These are phyloP conservation scores for Cherax destructor DNA, from an alignment of 1,140 invertebrate species.

Conservation along the genomic window DNA sequence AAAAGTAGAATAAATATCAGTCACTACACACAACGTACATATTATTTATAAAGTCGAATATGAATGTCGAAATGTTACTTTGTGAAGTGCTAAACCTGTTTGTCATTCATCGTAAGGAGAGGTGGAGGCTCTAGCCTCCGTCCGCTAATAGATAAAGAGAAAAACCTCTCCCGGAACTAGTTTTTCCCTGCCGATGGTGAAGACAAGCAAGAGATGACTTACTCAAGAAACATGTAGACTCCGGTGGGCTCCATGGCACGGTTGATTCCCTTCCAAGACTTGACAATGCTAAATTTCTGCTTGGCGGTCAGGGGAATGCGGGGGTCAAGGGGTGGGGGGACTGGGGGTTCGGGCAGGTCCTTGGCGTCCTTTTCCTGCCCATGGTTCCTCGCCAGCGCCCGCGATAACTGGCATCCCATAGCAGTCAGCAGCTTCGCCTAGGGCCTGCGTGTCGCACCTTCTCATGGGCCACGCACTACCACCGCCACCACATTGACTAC, in stretches of 20 bases:
- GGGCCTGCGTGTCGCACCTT: background rate
- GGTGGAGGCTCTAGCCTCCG: too few relatives aligned
- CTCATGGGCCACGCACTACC: slow-evolving; percentile 15
- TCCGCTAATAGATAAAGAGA: too few relatives aligned
- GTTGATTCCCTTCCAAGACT: slow-evolving; percentile 92
- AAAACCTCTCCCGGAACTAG: too few relatives aligned
- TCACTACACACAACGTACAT: too few relatives aligned
- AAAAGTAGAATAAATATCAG: too few relatives aligned
- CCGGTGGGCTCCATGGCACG: slow-evolving; percentile 91
- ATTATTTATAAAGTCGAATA: too few relatives aligned
- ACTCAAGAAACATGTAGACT: slow-evolving; percentile 93
- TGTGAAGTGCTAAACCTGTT: too few relatives aligned
- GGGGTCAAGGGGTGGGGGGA: slow-evolving; percentile 83
- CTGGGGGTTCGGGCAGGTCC: slow-evolving; percentile 75
- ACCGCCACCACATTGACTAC: background rate
- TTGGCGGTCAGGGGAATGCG: slow-evolving; percentile 87
- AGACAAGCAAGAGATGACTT: slow-evolving; percentile 75
- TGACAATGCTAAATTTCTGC: slow-evolving; percentile 90
- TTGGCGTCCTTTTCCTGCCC: slow-evolving; percentile 72
- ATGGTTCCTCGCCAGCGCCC: slow-evolving; percentile 29
- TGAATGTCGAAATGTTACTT: too few relatives aligned
- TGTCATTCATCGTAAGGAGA: too few relatives aligned
- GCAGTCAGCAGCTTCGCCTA: slow-evolving; percentile 19
- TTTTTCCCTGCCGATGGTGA: too few relatives aligned
- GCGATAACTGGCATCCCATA: slow-evolving; percentile 57